Conservation (phyloP, 2,888 invertebrate species). For the Blera fallax region DNA sequence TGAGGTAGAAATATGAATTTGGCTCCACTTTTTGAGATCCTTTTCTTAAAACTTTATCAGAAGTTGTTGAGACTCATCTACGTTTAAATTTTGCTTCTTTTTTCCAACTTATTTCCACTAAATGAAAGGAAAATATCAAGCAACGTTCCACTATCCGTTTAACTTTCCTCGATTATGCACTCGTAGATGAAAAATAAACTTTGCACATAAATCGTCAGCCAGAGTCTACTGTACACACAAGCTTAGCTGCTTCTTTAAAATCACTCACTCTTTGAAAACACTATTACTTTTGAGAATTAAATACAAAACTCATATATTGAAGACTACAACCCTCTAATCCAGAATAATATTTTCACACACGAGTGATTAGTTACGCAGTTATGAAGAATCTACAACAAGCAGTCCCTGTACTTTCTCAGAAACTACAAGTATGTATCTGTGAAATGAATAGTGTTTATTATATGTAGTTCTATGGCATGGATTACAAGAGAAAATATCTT, state of each 20-base stretch:
- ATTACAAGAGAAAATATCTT: constrained; percentile 65
- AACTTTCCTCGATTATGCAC: constrained; percentile 35
- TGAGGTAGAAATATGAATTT: too few relatives aligned
- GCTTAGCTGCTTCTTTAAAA: background rate
- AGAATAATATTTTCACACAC: constrained; percentile 73
- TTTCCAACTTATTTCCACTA: constrained; percentile 4
- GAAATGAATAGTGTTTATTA: constrained; percentile 65
- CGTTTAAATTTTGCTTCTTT: too few relatives aligned
- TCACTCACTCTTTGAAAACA: constrained; percentile 21
- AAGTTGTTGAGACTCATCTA: too few relatives aligned
- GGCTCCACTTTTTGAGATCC: too few relatives aligned
- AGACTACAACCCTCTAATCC: constrained; percentile 57
- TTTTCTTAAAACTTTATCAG: too few relatives aligned
- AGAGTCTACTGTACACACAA: background rate
- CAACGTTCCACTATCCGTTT: background rate
- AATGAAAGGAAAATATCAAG: background rate
- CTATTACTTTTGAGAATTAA: constrained; percentile 27
- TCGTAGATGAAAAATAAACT: constrained; percentile 69
- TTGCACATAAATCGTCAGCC: constrained; percentile 60
- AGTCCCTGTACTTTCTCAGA: background rate
- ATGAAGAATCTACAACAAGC: constrained; percentile 38
- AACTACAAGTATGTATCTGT: constrained; percentile 51
- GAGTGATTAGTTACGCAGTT: constrained; percentile 69
- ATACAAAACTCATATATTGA: background rate
- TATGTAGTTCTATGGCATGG: constrained; percentile 46